Percentiles rank a stretch among this genome's conserved stretches.
Evolutionary conservation across 2,888 invertebrate species (phyloP).

Genomic region (Gnatocerus cornutus): DNA sequence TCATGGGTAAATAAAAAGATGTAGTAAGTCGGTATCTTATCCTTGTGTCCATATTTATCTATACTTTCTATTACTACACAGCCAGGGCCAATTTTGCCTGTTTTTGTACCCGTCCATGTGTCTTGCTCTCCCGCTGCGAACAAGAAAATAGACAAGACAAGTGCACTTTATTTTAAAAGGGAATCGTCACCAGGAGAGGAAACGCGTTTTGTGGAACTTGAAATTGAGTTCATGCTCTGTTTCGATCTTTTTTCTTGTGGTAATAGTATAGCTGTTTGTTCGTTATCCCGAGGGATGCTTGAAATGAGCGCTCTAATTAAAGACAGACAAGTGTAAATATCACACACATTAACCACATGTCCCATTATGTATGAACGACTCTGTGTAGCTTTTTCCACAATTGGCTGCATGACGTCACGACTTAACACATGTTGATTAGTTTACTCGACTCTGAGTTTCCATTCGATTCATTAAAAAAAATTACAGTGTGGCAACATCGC

Average conservation of each 20-base stretch:
- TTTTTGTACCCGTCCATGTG: constrained; percentile 19
- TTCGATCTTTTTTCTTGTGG: neutral
- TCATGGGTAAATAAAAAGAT: constrained; percentile 22
- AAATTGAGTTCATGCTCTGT: neutral
- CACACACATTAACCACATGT: constrained; percentile 61
- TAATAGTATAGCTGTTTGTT: constrained; percentile 29
- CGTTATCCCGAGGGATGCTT: constrained; percentile 33
- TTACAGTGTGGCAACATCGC: constrained; percentile 5
- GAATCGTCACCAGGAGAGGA: constrained; percentile 20
- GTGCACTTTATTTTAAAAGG: constrained; percentile 27
- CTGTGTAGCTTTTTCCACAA: constrained; percentile 37
- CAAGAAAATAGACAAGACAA: constrained; percentile 19
- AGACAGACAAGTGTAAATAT: constrained; percentile 54
- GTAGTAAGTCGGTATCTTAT: constrained; percentile 34
- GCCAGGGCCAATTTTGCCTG: neutral
- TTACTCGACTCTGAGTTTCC: constrained; percentile 11
- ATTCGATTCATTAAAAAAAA: constrained; percentile 10
- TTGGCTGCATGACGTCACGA: constrained; percentile 44
- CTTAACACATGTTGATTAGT: constrained; percentile 49
- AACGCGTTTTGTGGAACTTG: constrained; percentile 3
- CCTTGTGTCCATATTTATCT: constrained; percentile 32
- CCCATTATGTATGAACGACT: constrained; percentile 53
- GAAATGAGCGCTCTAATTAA: constrained; percentile 50
- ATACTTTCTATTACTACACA: constrained; percentile 31
- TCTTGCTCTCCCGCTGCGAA: constrained; percentile 35